Base-by-base conservation (phyloP, 2,797 vertebrate genomes). In the Tolypeutes matacus region DNA sequence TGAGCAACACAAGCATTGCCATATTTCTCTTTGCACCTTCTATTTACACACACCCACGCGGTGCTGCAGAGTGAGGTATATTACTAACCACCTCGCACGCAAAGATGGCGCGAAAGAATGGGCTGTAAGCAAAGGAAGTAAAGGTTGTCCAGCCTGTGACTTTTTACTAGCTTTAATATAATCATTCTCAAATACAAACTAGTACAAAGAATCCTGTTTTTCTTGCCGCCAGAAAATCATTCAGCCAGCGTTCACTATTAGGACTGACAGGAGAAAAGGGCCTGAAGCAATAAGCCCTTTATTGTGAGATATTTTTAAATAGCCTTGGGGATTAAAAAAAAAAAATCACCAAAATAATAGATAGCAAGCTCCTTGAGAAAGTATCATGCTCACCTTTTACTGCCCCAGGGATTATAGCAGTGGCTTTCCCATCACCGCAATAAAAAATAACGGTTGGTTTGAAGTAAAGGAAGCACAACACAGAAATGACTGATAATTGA, bases 301-400 rank as follows among this genome's bases (percentile, higher is more conserved):
- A 3, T 51, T 39, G 7, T 17, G 15, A 80, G 69, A n/a, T 42
- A 85, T 51, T 96, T 96, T 72, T 4, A 93, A 92, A 76, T 69
- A 80, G 82, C 27, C 13, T n/a, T 17, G 56, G 53, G 51, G 58
- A 65, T 86, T 84, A 77, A 49, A 49, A 77, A 49, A 49, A 56
- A 56, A 77, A 81, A 76, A 65, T 69, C 34, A 91, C 80, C 85
- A 39, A 77, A 91, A 72, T 90, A 93, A 78, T 3, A 75, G 77
- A 53, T 4, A 21, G 58, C 6, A 58, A 75, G 14, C 2, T 49
- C 60, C 56, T 73, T 29, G 31, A n/a, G 56, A 82, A 87, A 91
- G 51, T 36, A 25, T 14, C 53, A 42, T 17, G 6, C 25, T 73
- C 73, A 53, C 18, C 29, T 86, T 70, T 64, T 88, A 64, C 80